Conservation (phyloP, 92 coral and sea anemone genomes). For the Diadumene lineata region DNA sequence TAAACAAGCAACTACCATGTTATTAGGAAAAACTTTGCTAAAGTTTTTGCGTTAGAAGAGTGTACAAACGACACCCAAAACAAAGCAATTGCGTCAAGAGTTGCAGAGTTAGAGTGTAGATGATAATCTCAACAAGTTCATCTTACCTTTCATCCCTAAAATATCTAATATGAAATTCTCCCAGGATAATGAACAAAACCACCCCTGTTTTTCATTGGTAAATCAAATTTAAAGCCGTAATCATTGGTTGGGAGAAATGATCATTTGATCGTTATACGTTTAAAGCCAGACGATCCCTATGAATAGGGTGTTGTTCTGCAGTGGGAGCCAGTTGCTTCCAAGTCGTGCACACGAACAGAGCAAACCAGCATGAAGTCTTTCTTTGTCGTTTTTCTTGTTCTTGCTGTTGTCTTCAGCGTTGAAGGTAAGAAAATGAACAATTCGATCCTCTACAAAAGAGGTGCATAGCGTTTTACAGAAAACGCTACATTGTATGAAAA, state of each 20-base stretch:
- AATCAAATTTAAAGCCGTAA: background rate
- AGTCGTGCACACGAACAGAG: background rate
- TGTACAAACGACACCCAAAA: no score
- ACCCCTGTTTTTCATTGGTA: no score
- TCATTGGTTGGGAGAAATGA: background rate
- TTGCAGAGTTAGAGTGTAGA: no score
- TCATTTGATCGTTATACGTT: background rate
- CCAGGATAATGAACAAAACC: background rate
- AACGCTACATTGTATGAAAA: no score
- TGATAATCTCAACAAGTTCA: no score
- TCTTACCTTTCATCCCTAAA: background rate
- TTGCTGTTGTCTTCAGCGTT: background rate
- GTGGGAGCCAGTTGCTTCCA: background rate
- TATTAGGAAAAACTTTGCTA: no score
- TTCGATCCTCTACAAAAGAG: background rate
- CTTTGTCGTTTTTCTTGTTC: background rate
- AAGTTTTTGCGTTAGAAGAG: no score
- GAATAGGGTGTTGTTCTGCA: background rate
- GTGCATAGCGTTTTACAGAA: background rate
- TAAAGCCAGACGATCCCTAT: background rate
- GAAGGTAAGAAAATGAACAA: background rate
- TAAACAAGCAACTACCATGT: background rate
- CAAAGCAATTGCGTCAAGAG: no score
- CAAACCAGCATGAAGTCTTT: background rate
- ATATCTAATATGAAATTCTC: background rate